Conservation (phyloP, 2,888 invertebrate genomes). For the Dugesia japonica region DNA sequence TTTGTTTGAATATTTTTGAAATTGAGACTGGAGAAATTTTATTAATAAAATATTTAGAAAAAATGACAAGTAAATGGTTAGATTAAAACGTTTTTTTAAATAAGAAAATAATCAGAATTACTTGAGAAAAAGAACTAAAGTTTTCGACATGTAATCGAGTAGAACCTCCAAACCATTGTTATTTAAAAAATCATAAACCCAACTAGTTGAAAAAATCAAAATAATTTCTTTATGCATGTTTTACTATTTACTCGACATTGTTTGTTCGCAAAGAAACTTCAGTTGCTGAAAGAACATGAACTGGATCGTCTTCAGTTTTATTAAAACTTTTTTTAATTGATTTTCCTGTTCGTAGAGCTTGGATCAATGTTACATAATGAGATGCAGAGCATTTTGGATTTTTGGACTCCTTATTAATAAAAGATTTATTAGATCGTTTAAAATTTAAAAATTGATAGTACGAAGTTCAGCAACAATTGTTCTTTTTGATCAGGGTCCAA, state of each 20-base stretch:
- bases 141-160: slow-evolving; percentile 31
- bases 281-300: slow-evolving; percentile 31
- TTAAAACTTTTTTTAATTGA: not conserved
- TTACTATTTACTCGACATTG: slow-evolving; percentile 27
- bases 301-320: not conserved
- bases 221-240: not conserved
- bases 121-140: slow-evolving; percentile 17
- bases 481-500: slow-evolving; percentile 27
- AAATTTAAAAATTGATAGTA: not conserved
- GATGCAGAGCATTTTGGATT: slow-evolving; percentile 29
- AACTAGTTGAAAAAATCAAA: not conserved
- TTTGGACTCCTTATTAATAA: slow-evolving; percentile 13
- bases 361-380: slow-evolving; percentile 33
- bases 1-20: not conserved
- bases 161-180: slow-evolving; percentile 26
- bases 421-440: no score
- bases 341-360: slow-evolving; percentile 3
- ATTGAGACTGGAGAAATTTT: not conserved
- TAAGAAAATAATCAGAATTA: not conserved
- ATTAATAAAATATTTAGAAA: not conserved
- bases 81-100: not conserved
- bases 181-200: slow-evolving; percentile 33
- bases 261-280: slow-evolving; percentile 32
- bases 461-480: slow-evolving; percentile 28
- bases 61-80: not conserved